Evolutionary conservation across 2,113 vertebrate species (phyloP).

Genomic region (Dascyllus trimaculatus): DNA sequence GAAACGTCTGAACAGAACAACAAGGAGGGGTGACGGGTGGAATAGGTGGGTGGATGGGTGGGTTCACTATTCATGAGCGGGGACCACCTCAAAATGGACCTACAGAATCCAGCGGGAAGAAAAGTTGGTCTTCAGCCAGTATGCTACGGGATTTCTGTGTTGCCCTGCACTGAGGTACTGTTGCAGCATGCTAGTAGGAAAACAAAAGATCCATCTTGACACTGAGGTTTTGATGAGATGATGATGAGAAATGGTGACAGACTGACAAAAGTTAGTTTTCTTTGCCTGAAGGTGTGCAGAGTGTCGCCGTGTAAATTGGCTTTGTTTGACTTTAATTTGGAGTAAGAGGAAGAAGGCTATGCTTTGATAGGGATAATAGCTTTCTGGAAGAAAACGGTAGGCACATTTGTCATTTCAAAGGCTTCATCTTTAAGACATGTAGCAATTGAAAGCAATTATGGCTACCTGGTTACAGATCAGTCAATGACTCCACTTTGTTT

Average conservation of each 20-base stretch:
- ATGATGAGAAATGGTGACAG: conserved; percentile 44
- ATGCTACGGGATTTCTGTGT: conserved; percentile 17
- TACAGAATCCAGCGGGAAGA: neutral
- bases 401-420: conserved; percentile 41
- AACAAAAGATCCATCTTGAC: conserved; percentile 50
- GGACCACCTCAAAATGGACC: conserved; percentile 47
- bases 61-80: conserved; percentile 16
- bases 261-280: conserved; percentile 30
- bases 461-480: conserved; percentile 26
- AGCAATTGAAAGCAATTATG: conserved; percentile 42
- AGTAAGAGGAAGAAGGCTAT: conserved; percentile 40
- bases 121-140: conserved; percentile 34
- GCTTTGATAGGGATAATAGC: conserved; percentile 40
- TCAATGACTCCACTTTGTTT: conserved; percentile 18
- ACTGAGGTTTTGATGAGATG: conserved; percentile 36
- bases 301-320: conserved; percentile 32
- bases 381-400: conserved; percentile 5
- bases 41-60: neutral
- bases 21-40: conserved; percentile 46
- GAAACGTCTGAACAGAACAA: conserved; percentile 68
- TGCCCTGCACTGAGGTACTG: conserved; percentile 18
- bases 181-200: conserved; percentile 35
- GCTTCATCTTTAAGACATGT: conserved; percentile 26
- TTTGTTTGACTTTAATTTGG: conserved; percentile 11
- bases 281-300: conserved; percentile 34